Evolutionary conservation across 2,113 vertebrate species (phyloP).

Genomic region (Actinemys pallida): DNA sequence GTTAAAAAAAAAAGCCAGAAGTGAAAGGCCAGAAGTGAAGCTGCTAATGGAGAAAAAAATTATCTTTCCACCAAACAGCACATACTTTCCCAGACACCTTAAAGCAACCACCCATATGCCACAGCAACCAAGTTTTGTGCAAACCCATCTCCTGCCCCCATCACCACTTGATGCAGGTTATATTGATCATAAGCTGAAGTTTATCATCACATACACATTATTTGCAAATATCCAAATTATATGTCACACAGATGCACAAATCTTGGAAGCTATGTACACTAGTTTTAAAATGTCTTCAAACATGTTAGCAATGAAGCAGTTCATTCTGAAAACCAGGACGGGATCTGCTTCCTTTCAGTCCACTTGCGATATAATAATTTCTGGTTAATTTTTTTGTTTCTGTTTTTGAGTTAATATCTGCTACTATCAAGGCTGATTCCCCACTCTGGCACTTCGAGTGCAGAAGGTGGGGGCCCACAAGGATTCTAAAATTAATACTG

Average conservation of each 20-base stretch:
- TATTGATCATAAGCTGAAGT: not conserved
- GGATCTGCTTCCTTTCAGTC: not conserved
- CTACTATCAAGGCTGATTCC: not conserved
- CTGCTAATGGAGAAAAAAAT: not conserved
- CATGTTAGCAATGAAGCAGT: too few relatives aligned
- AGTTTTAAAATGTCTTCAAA: too few relatives aligned
- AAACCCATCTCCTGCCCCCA: not conserved
- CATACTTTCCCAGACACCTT: not conserved
- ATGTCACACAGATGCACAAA: too few relatives aligned
- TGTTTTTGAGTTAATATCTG: not conserved
- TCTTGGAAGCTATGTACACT: too few relatives aligned
- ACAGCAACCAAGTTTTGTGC: not conserved
- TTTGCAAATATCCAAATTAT: too few relatives aligned
- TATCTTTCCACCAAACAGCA: not conserved
- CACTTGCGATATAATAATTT: not conserved
- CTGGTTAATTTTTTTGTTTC: not conserved
- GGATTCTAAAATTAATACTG: too few relatives aligned
- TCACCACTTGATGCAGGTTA: not conserved
- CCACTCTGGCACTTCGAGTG: too few relatives aligned
- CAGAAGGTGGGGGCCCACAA: too few relatives aligned
- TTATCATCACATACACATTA: too few relatives aligned
- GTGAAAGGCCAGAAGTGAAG: not conserved
- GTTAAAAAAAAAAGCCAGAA: not conserved
- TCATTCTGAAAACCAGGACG: too few relatives aligned
- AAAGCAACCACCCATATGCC: not conserved